Base-by-base conservation (phyloP, 1,140 invertebrate genomes). In the Thaumatotibia leucotreta region DNA sequence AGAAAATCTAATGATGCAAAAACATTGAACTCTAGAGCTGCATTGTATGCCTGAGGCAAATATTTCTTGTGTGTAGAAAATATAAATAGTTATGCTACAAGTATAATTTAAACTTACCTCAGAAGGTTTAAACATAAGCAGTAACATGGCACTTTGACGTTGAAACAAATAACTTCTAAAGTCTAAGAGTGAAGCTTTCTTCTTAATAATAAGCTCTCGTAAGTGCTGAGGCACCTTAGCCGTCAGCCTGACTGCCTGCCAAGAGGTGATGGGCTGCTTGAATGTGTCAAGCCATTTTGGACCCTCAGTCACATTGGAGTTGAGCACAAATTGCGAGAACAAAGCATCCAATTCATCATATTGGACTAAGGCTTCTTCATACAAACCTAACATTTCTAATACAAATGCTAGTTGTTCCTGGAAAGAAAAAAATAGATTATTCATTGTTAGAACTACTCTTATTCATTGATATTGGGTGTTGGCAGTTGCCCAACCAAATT, bases 341-440 rank as follows among this genome's bases (percentile, higher is more conserved):
- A 99, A 93, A 63, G 98, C 98, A 93, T 99, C 98, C 74, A 99
- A 91, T 92, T 99, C 98, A 92, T 99, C 98, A 91, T 99, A 99
- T 80, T 99, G 98, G 54, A 99, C 96, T 67, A 99, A 91, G 23
- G 98, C 97, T 92, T 99, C 98, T 76, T 98, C 97, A 86, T 96
- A 95, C 58, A 99, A 91, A 66, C 97, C 97, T 68, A 99, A 90
- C 95, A 98, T 98, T 93, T 98, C 96, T 74, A 98, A 94, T 67
- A 98, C 96, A 92, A 98, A 97, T 61, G 97, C 98, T 73, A 99
- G 92, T 93, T 99, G 97, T 92, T 99, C 98, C 95, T 99, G 93
- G 27, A 93, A 92, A 73, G 77, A 83, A 67, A 23, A 65, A 35
- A 17, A 39, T n/a, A n/a, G n/a, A n/a, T 0, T 0, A 0, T 32